These are phyloP conservation scores for Austrolebias charrua DNA, from an alignment of 2,797 vertebrate species.

Conservation along the genomic window DNA sequence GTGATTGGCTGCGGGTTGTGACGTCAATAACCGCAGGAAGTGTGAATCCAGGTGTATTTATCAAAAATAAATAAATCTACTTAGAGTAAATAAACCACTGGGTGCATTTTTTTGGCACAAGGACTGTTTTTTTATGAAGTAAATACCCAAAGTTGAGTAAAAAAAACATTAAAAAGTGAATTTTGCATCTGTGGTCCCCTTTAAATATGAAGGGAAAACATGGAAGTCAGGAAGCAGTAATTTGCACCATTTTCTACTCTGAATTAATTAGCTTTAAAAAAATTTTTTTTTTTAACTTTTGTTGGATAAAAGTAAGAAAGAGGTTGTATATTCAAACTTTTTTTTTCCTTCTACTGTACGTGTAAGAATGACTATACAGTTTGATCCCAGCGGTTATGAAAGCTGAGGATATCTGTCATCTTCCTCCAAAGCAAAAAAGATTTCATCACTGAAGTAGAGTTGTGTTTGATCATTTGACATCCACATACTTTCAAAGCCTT, in stretches of 20 bases:
- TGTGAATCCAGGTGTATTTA: no score
- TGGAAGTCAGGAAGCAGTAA: no score
- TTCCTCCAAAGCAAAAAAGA: conserved; percentile 29
- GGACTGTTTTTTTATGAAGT: no score
- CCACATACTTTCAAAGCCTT: conserved; percentile 25
- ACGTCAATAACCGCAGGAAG: no score
- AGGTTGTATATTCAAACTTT: neutral
- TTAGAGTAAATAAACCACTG: no score
- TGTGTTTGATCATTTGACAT: conserved; percentile 48
- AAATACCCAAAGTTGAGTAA: no score
- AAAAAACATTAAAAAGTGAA: no score
- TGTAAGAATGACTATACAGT: conserved; percentile 20
- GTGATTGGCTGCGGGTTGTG: no score
- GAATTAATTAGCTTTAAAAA: neutral
- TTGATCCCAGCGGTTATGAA: conserved; percentile 31
- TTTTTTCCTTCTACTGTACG: neutral
- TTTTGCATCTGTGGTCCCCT: no score
- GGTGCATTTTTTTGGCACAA: no score
- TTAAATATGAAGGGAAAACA: no score
- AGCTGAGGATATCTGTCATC: conserved; percentile 28
- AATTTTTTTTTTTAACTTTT: neutral
- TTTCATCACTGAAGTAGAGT: conserved; percentile 46
- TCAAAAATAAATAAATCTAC: no score
- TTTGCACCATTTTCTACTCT: neutral
- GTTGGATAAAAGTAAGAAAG: neutral